Percentiles rank a stretch among this genome's conserved stretches.
Conservation (phyloP, 2,113 vertebrate genomes). For the Sprattus sprattus region DNA sequence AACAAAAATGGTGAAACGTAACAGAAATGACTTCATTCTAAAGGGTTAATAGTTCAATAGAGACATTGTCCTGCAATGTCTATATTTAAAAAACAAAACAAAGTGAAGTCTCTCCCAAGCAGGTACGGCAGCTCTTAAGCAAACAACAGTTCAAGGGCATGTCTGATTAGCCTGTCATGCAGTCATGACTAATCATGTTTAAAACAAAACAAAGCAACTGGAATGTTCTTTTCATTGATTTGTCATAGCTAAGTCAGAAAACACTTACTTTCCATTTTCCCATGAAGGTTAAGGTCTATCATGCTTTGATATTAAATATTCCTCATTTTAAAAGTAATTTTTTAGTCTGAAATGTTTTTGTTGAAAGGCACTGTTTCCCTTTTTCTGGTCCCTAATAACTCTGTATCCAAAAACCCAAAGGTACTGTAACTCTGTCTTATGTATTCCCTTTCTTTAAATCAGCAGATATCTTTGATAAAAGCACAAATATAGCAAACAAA, state of each 20-base stretch:
- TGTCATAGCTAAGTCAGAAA: neutral
- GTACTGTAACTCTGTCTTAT: neutral
- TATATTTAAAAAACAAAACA: conserved; percentile 1
- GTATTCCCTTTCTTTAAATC: conserved; percentile 9
- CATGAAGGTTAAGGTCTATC: neutral
- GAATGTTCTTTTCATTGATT: conserved; percentile 5
- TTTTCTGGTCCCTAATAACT: neutral
- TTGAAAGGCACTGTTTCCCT: neutral
- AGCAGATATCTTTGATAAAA: neutral
- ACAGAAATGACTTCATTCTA: neutral
- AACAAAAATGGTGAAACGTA: neutral
- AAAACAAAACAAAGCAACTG: neutral
- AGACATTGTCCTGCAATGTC: conserved; percentile 30
- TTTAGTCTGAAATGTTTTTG: neutral
- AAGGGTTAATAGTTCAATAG: neutral
- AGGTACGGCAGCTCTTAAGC: conserved; percentile 20
- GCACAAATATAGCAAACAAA: neutral
- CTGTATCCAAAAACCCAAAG: neutral
- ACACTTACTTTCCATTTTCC: neutral
- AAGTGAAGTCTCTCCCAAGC: neutral
- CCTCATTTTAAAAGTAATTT: neutral
- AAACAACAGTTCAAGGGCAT: neutral
- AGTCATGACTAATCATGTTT: neutral
- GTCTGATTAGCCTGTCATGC: neutral
- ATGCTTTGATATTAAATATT: neutral